These are phyloP conservation scores for Chelonus formosanus DNA, from an alignment of 2,888 invertebrate genomes.

Conservation along the genomic window DNA sequence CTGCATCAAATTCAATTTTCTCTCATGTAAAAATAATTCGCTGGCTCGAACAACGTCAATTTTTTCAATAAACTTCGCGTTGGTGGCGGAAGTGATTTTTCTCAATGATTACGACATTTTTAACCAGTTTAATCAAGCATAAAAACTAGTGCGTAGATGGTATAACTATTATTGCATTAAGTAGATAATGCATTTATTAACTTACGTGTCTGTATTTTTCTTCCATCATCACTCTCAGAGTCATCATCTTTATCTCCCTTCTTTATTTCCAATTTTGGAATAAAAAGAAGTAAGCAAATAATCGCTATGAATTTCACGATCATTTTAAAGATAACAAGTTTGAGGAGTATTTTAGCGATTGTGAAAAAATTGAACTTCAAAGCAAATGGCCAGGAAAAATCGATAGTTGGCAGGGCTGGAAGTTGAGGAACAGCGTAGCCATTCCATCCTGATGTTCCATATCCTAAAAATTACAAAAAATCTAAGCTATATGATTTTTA, in stretches of 20 bases:
- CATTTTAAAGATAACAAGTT: constrained; percentile 82
- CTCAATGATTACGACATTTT: neutral
- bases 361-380: constrained; percentile 77
- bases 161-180: constrained; percentile 9
- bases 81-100: constrained; percentile 14
- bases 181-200: constrained; percentile 1
- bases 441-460: constrained; percentile 65
- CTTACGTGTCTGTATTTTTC: constrained; percentile 36
- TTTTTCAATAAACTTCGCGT: neutral
- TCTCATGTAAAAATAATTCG: neutral
- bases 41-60: constrained; percentile 4
- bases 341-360: constrained; percentile 78
- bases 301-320: constrained; percentile 82
- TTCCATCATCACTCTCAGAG: constrained; percentile 55
- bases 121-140: constrained; percentile 13
- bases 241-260: constrained; percentile 63
- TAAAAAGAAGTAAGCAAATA: constrained; percentile 78
- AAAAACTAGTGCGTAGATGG: constrained; percentile 21
- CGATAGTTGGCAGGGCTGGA: constrained; percentile 62
- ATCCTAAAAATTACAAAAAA: constrained; percentile 46
- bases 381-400: constrained; percentile 70
- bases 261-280: constrained; percentile 73
- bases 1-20: neutral
- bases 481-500: neutral
- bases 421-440: constrained; percentile 64